A percentile compares a stretch with the other conserved stretches of the same genome.
Conservation (phyloP, 2,797 vertebrate species). For the Anas acuta region DNA sequence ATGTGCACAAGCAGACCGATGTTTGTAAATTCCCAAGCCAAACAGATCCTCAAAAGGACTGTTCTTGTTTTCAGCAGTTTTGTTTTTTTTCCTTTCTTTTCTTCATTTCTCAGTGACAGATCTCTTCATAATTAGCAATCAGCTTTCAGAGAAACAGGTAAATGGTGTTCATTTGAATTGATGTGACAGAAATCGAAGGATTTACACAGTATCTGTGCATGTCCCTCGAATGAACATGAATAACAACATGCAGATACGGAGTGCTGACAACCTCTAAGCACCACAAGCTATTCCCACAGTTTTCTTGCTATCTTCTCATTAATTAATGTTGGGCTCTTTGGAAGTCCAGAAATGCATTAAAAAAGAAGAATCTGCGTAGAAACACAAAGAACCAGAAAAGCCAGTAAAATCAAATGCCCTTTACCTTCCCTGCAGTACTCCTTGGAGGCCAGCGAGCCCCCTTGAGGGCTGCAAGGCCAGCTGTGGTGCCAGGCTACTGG, state of each 20-base stretch:
- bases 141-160: background rate
- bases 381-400: background rate
- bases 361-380: background rate
- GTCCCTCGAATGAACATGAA: background rate
- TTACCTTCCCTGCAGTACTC: background rate
- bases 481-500: background rate
- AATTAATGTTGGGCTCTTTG: background rate
- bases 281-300: background rate
- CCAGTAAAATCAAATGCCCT: background rate
- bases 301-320: background rate
- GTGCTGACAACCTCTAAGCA: background rate
- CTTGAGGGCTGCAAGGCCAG: background rate
- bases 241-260: fast-evolving
- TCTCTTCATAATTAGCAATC: background rate
- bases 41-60: background rate
- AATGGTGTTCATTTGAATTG: background rate
- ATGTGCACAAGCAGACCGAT: background rate
- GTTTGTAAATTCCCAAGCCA: background rate
- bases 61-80: background rate
- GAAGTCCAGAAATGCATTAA: background rate
- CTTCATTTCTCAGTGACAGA: background rate
- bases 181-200: background rate
- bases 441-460: background rate
- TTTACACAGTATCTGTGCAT: background rate
- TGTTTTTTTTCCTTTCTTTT: background rate